Conservation (phyloP, 2,113 vertebrate genomes). For the Hystrix brachyura region DNA sequence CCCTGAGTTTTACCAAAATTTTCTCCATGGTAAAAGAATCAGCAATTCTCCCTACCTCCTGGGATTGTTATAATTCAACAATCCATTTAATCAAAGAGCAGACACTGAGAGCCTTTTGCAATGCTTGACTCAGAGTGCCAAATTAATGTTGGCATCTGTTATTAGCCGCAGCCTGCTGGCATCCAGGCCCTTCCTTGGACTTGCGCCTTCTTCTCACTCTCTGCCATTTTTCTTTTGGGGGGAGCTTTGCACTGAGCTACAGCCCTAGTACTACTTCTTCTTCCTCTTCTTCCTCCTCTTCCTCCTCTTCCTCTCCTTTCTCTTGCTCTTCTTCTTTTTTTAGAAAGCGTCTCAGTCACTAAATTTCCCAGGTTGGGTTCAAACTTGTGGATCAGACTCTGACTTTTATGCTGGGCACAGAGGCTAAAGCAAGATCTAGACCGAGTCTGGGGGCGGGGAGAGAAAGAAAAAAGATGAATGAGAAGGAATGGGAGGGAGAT, state of each 20-base stretch:
- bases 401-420: not conserved
- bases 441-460: not conserved
- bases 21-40: not conserved
- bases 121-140: not conserved
- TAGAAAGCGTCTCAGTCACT: not conserved
- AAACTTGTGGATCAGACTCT: not conserved
- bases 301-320: too few species aligned
- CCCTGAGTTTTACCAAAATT: not conserved
- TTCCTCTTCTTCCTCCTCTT: too few species aligned
- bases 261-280: not conserved
- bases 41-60: not conserved
- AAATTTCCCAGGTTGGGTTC: not conserved
- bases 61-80: not conserved
- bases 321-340: too few species aligned
- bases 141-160: too few species aligned
- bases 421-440: not conserved
- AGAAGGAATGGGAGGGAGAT: not conserved
- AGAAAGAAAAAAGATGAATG: not conserved
- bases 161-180: not conserved
- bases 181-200: too few species aligned
- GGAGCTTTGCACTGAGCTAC: not conserved
- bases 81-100: not conserved
- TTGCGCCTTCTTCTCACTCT: not conserved
- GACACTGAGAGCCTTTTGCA: not conserved
- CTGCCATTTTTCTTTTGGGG: not conserved